Evolutionary conservation across 2,888 invertebrate species (phyloP), one percentile per base, ranked within the genome.

Genomic region (Ennomos quercinarius): DNA sequence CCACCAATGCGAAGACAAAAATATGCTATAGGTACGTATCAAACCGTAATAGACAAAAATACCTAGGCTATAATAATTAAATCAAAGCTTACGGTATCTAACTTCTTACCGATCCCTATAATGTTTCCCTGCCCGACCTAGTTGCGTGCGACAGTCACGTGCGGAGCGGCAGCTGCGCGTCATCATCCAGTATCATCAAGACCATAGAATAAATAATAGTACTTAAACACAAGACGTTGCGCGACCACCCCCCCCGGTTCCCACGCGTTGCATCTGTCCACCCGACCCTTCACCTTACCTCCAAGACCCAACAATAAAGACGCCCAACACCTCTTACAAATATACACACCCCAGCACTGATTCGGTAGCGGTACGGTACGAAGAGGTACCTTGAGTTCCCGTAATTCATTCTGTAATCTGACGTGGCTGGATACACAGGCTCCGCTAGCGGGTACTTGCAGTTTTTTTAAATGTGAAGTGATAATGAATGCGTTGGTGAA

Each of bases 221-320:
- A 27, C 6, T 27, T 6, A 27, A 0, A 2, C 2, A 5, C 27
- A 27, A 27, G 27, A 27, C 27, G 27, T 27, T 27, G 27, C 27
- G 27, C 27, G 27, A 27, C 27, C 27, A 27, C 27, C 27, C n/a
- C 81, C 82, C 81, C 77, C 81, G 72, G 77, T 83, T 83, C 85
- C 81, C 84, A 84, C 84, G 80, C 77, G 75, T 73, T 71, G 71
- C 81, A 81, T 81, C 81, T 82, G 82, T 77, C 70, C 64, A 73
- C 72, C 75, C 57, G 78, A 78, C 83, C 81, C 83, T 81, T 76
- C 67, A 67, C 56, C 55, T 54, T 38, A 61, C 52, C 45, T 53
- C 51, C 54, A 42, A 57, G 27, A 27, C 27, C 27, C 52, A 45
- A 63, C 52, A 63, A 57, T 61, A 57, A 27, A 76, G 74, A 76